Conservation (phyloP, 2,888 invertebrate species). For the Endotricha flammealis region DNA sequence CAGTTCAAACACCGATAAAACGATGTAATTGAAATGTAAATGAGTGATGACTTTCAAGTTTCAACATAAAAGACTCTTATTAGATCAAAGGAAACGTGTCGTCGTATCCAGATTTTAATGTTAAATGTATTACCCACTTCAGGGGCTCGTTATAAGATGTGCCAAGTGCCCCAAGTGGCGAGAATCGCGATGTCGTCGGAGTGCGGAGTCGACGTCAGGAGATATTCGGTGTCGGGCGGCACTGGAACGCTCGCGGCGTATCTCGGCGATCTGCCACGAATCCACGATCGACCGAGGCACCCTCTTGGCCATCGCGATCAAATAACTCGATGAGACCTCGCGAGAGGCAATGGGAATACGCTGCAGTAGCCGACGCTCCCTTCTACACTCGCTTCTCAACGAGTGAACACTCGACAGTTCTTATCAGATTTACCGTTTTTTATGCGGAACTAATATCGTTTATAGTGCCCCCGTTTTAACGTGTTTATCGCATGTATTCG, state of each 20-base stretch:
- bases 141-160: conserved; percentile 47
- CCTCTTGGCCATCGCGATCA: conserved; percentile 45
- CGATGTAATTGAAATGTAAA: neutral
- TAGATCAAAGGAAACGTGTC: conserved; percentile 37
- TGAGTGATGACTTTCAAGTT: conserved; percentile 14
- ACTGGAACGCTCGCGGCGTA: conserved; percentile 44
- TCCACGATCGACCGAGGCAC: conserved; percentile 44
- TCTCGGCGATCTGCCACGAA: conserved; percentile 58
- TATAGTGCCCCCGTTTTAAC: conserved; percentile 14
- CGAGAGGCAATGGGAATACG: conserved; percentile 40
- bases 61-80: conserved; percentile 22
- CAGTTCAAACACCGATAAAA: neutral
- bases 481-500: conserved; percentile 18
- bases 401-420: conserved; percentile 24
- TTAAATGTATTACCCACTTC: conserved; percentile 46
- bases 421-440: conserved; percentile 33
- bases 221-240: conserved; percentile 29
- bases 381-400: conserved; percentile 26
- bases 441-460: conserved; percentile 28
- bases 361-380: conserved; percentile 19
- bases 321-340: conserved; percentile 36
- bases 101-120: conserved; percentile 38
- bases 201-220: conserved; percentile 35
- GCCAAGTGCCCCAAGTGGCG: conserved; percentile 51
- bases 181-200: conserved; percentile 42